phyloP scores from a whole-genome alignment of 2,888 invertebrate genomes.

The Mimumesa dahlbomi region DNA sequence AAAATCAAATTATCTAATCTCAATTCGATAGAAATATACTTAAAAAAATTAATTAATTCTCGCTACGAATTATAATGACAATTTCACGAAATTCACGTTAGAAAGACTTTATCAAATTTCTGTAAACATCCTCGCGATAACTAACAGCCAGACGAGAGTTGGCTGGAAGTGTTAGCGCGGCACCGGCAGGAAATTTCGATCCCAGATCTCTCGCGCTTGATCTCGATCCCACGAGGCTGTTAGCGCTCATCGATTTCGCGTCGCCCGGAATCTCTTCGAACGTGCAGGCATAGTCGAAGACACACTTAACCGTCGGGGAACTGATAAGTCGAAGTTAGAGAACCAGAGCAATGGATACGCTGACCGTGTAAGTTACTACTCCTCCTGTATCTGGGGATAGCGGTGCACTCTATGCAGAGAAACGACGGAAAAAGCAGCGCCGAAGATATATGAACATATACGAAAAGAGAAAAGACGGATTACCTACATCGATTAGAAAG shows the following conservation, averaged over 20 bases:
- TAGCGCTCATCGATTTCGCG: constrained; percentile 65
- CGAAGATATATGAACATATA: constrained; percentile 40
- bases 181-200: constrained; percentile 55
- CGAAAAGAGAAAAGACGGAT: constrained; percentile 53
- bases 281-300: constrained; percentile 1
- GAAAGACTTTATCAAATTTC: too few species aligned
- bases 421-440: constrained; percentile 18
- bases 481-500: constrained; percentile 55
- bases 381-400: constrained; percentile 18
- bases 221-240: constrained; percentile 63
- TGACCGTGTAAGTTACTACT: constrained; percentile 44
- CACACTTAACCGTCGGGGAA: constrained; percentile 49
- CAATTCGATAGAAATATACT: too few species aligned
- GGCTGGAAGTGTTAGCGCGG: too few species aligned
- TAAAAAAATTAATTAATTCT: too few species aligned
- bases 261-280: constrained; percentile 53
- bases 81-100: too few species aligned
- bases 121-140: too few species aligned
- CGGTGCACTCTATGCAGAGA: constrained; percentile 25
- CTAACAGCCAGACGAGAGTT: too few species aligned
- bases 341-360: constrained; percentile 39
- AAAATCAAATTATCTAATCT: too few species aligned
- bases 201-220: constrained; percentile 39
- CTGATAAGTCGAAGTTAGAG: constrained; percentile 53
- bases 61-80: too few species aligned